A percentile compares a stretch with the other conserved stretches of the same genome.
Conservation (phyloP, 1,140 invertebrate genomes). For the Physella acuta region DNA sequence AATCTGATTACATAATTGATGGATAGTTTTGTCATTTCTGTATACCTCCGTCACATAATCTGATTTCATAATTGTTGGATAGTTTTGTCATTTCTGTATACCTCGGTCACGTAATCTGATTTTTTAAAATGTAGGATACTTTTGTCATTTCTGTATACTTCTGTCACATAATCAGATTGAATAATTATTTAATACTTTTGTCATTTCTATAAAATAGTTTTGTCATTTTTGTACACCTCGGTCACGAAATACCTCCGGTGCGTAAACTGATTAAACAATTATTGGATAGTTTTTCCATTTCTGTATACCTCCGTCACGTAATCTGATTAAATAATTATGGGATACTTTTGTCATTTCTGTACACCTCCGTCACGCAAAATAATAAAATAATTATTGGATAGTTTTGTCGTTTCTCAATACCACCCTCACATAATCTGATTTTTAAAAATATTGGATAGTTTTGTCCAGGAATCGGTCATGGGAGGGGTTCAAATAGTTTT, state of each 20-base stretch:
- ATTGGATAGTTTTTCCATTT: neutral
- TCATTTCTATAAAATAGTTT: neutral
- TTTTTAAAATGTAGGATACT: too few species aligned
- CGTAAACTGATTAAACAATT: too few species aligned
- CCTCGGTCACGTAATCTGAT: slow-evolving; percentile 15
- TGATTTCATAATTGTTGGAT: too few species aligned
- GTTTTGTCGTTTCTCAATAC: neutral
- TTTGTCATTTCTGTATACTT: neutral
- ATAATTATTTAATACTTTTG: too few species aligned
- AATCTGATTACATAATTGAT: too few species aligned
- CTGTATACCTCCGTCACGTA: slow-evolving; percentile 8
- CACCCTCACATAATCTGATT: slow-evolving; percentile 10
- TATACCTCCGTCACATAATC: slow-evolving; percentile 14
- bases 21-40: neutral
- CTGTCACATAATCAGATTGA: slow-evolving; percentile 13
- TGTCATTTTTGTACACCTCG: too few species aligned
- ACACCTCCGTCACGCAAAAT: slow-evolving; percentile 11
- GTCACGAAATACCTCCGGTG: too few species aligned
- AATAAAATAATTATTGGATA: too few species aligned
- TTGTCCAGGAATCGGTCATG: neutral
- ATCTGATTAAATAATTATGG: too few species aligned
- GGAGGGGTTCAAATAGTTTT: neutral
- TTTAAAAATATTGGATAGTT: too few species aligned
- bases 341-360: neutral
- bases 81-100: neutral